Conservation (phyloP, 2,113 vertebrate genomes). For the Zeus faber region DNA sequence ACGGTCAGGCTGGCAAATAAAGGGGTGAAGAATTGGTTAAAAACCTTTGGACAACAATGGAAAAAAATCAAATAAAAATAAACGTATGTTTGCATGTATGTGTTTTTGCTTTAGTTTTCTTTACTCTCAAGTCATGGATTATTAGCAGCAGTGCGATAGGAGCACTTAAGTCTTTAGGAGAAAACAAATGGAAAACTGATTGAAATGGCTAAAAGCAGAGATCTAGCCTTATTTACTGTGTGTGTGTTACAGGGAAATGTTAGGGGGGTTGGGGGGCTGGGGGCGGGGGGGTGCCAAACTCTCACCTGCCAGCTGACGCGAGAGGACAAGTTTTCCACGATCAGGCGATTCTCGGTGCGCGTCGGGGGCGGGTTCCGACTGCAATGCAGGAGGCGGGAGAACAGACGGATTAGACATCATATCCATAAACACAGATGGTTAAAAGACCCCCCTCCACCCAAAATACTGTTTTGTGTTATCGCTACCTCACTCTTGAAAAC, state of each 20-base stretch:
- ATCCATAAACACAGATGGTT: too few species aligned
- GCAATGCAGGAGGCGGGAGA: conserved; percentile 4
- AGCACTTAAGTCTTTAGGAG: too few species aligned
- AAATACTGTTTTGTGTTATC: too few species aligned
- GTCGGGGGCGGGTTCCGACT: conserved; percentile 88
- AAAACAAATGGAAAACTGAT: too few species aligned
- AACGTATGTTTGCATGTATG: neutral
- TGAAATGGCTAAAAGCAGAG: too few species aligned
- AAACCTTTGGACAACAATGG: conserved; percentile 66
- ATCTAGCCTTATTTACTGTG: neutral
- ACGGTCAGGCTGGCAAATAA: conserved; percentile 99
- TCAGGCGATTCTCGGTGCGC: conserved; percentile 94
- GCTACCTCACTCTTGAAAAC: too few species aligned
- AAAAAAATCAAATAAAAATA: conserved; percentile 48
- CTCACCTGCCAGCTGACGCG: conserved; percentile 98
- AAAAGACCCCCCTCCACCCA: too few species aligned
- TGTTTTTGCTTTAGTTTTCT: conserved; percentile 16
- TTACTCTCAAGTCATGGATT: neutral
- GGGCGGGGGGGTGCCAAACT: conserved; percentile 26
- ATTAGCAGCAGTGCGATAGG: too few species aligned
- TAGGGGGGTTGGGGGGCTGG: too few species aligned
- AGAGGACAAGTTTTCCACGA: conserved; percentile 94
- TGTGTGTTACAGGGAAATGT: conserved; percentile 7
- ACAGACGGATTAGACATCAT: too few species aligned
- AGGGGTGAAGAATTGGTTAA: conserved; percentile 99